phyloP scores from a whole-genome alignment of 2,113 vertebrate genomes.

The Ceyx margarethae region DNA sequence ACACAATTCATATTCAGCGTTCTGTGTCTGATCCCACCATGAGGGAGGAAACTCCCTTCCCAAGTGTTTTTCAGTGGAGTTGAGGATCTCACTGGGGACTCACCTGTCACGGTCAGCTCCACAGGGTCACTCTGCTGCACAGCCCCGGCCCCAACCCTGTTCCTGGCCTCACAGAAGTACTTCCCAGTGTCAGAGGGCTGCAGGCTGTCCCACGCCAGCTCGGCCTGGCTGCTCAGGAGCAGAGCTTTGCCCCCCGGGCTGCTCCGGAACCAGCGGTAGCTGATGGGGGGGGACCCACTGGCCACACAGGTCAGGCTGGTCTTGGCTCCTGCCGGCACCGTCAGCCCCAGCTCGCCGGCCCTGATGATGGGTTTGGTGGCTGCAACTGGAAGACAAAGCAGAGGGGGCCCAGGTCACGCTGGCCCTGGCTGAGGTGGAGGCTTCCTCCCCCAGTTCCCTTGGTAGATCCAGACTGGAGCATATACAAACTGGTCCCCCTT shows the following conservation, averaged over 20 bases:
- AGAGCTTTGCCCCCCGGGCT: neutral
- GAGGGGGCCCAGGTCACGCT: neutral
- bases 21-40: fast-evolving
- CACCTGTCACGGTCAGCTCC: too few species aligned
- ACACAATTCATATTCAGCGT: fast-evolving
- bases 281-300: slow-evolving; percentile 64
- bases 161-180: slow-evolving; percentile 55
- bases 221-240: neutral
- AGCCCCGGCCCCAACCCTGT: neutral
- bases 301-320: slow-evolving; percentile 56
- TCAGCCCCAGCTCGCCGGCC: neutral
- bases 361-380: slow-evolving; percentile 61
- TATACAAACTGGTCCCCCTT: neutral
- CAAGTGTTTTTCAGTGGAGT: fast-evolving
- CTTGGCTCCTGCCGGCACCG: neutral
- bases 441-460: neutral
- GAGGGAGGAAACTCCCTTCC: neutral
- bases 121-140: neutral
- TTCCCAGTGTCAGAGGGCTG: neutral
- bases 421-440: neutral
- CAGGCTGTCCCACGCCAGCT: slow-evolving; percentile 29
- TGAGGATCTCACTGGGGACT: neutral
- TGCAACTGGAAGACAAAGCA: slow-evolving; percentile 39
- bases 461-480: neutral
- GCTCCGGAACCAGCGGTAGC: slow-evolving; percentile 61